A percentile compares a stretch with the other conserved stretches of the same genome.
phyloP scores from a whole-genome alignment of 1,140 invertebrate genomes.

The Bemisia tabaci region DNA sequence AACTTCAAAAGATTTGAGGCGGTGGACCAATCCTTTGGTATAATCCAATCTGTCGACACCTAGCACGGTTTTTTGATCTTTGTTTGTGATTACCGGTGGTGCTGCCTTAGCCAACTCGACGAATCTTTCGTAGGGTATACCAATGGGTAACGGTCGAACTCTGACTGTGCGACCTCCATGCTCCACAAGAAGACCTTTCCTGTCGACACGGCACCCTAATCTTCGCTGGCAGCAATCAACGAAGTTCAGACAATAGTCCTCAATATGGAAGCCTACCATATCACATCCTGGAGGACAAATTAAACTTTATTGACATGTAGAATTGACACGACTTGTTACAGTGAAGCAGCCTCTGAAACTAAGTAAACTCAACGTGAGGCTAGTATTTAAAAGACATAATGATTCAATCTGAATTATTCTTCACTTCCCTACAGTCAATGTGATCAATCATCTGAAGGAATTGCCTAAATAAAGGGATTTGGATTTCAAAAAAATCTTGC shows the following conservation, averaged over 20 bases:
- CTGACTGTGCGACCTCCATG: conserved; percentile 70
- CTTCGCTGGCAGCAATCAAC: conserved; percentile 79
- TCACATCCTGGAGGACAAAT: conserved; percentile 51
- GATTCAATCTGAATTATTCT: no score
- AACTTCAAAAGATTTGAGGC: conserved; percentile 69
- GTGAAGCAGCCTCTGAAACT: no score
- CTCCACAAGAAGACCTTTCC: conserved; percentile 69
- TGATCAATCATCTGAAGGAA: no score
- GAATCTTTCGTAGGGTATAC: conserved; percentile 76
- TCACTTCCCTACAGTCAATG: no score
- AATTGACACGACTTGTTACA: not conserved
- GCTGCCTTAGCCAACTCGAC: conserved; percentile 65
- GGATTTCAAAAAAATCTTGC: no score
- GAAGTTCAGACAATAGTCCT: conserved; percentile 81
- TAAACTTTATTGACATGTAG: conserved; percentile 10
- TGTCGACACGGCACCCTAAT: conserved; percentile 71
- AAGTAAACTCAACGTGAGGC: no score
- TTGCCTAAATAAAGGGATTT: no score
- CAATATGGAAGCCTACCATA: conserved; percentile 84
- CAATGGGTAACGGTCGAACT: conserved; percentile 67
- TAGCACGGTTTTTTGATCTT: conserved; percentile 56
- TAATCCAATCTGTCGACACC: conserved; percentile 83
- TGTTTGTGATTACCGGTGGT: conserved; percentile 44
- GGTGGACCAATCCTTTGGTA: conserved; percentile 49
- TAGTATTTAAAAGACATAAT: no score